Evolutionary conservation across 2,888 invertebrate species (phyloP), one percentile per base, ranked within the genome.

Genomic region (Neelides folsomi): DNA sequence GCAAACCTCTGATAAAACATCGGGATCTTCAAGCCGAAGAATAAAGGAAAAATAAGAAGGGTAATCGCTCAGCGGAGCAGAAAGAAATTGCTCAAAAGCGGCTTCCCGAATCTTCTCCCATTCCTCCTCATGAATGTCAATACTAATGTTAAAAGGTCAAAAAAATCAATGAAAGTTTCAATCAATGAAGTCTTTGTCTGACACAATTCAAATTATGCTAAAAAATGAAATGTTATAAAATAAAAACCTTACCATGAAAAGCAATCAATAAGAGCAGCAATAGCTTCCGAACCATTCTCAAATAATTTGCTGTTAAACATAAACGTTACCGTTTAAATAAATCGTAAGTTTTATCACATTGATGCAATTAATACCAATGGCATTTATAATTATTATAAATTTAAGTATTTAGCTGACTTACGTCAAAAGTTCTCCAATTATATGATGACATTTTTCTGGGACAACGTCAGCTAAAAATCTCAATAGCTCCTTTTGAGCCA

Each of bases 11-110:
- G 15, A 16, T 12, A 59, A 34, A 2, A 15, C 48, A 18, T 3
- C 15, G 1, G 16, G 5, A 10, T 38, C 41, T 19, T 56, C 56
- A 1, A 18, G 41, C 12, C 52, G 52, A 41, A 60, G 53, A 2
- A 60, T 39, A 40, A 56, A 60, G 1, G 52, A 35, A 20, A 60
- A 53, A 34, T 54, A 60, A 1, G 59, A 54, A 9, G 59, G 56
- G 9, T 56, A 54, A 19, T 57, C 59, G 15, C 43, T 20, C 1
- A 60, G 34, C 2, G 52, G 45, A 10, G 57, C 53, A 34, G 27
- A 45, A 16, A 51, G 41, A 57, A 60, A 58, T 54, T 60, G 57
- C 6, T 52, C 45, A 6, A 58, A 41, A 5, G 57, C 54, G 12
- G 56, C 44, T 1, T 0, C 34, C 15, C 53, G 34, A 19, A 58